These are phyloP conservation scores for Drosophila recens DNA, from an alignment of 2,888 invertebrate genomes.

Conservation along the genomic window DNA sequence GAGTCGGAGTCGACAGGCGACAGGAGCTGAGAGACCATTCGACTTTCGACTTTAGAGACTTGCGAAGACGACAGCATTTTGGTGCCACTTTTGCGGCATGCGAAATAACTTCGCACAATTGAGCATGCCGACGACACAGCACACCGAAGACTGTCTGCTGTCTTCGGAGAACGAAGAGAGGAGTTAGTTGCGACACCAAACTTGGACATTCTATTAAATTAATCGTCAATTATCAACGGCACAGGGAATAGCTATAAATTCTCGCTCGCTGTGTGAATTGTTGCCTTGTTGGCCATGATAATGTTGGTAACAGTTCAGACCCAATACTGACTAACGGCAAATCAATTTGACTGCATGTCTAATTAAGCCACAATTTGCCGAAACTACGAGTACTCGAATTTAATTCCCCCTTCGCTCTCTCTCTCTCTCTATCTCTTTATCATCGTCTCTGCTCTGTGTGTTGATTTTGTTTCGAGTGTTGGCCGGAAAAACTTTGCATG, in stretches of 20 bases:
- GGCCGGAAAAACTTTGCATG: constrained; percentile 63
- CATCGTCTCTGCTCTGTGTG: constrained; percentile 6
- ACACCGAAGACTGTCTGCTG: no score
- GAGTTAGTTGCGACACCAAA: constrained; percentile 64
- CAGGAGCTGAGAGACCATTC: constrained; percentile 15
- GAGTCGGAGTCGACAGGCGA: constrained; percentile 24
- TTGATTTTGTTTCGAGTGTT: constrained; percentile 50
- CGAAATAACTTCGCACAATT: constrained; percentile 82
- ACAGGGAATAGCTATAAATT: constrained; percentile 39
- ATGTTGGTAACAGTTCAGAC: constrained; percentile 1
- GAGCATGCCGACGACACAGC: constrained; percentile 73
- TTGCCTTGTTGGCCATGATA: not conserved
- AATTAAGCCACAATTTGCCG: constrained; percentile 71
- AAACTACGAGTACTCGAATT: constrained; percentile 48
- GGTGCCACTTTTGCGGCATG: constrained; percentile 80
- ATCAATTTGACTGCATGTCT: constrained; percentile 72
- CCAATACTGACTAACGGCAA: constrained; percentile 50
- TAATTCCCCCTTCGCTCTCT: not conserved
- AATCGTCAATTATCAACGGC: constrained; percentile 77
- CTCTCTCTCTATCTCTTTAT: not conserved
- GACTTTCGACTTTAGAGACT: constrained; percentile 9
- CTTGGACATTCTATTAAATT: constrained; percentile 82
- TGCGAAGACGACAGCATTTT: constrained; percentile 75
- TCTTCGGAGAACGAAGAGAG: constrained; percentile 7
- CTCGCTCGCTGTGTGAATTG: constrained; percentile 18